Percentiles rank a stretch among this genome's conserved stretches.
These are phyloP conservation scores for Drosophila ezoana DNA, from an alignment of 2,888 invertebrate species.

Conservation along the genomic window DNA sequence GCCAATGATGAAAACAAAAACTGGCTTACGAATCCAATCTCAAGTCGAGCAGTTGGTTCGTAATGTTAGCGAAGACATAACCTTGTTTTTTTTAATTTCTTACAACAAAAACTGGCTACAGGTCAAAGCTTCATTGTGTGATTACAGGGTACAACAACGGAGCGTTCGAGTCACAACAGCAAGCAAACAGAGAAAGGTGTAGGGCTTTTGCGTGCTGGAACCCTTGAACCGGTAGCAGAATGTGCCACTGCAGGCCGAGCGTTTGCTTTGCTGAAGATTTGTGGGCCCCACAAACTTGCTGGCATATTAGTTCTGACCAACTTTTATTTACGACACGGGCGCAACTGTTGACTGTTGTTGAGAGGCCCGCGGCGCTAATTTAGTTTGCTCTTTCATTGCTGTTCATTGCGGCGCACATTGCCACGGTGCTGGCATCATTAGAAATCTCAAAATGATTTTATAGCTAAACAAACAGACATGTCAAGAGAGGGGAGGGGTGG, in stretches of 20 bases:
- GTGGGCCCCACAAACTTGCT: conserved; percentile 52
- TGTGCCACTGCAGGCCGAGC: conserved; percentile 50
- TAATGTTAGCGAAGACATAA: too few species aligned
- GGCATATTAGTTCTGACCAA: conserved; percentile 76
- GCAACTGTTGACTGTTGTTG: conserved; percentile 48
- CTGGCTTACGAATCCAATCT: too few species aligned
- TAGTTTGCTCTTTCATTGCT: conserved; percentile 58
- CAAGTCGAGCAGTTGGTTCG: too few species aligned
- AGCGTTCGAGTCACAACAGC: not conserved
- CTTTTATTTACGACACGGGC: conserved; percentile 71
- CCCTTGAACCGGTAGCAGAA: conserved; percentile 29
- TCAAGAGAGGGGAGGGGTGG: not conserved
- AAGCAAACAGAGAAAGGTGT: conserved; percentile 3
- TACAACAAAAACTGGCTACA: too few species aligned
- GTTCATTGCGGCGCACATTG: conserved; percentile 19
- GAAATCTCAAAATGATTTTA: conserved; percentile 73
- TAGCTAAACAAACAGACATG: conserved; percentile 69
- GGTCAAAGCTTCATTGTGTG: fast-evolving
- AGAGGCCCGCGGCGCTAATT: conserved; percentile 69
- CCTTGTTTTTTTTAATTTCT: too few species aligned
- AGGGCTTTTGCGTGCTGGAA: conserved; percentile 1
- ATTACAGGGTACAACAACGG: conserved; percentile 28
- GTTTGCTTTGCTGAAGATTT: conserved; percentile 71
- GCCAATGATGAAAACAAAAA: too few species aligned
- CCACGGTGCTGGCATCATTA: conserved; percentile 58